Conservation (phyloP, 2,888 invertebrate genomes). For the Mesorhabditis spiculigera region DNA sequence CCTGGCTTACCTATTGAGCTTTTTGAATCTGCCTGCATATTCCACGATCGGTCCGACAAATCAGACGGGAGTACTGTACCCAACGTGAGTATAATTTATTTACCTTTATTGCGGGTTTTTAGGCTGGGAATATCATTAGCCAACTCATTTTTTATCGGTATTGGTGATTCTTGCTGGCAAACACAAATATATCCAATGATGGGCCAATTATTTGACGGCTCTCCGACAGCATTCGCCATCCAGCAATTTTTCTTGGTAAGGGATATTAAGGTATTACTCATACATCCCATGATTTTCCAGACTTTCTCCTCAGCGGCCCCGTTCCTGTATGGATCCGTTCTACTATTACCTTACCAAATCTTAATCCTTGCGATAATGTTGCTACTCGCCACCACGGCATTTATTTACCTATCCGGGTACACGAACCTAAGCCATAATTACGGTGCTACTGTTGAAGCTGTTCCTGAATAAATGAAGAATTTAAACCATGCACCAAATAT, state of each 20-base stretch:
- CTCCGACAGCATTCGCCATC: background rate
- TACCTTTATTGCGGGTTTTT: background rate
- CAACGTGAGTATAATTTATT: background rate
- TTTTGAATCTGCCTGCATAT: background rate
- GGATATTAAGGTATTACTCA: background rate
- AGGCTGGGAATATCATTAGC: background rate
- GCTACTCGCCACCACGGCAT: background rate
- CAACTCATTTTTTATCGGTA: background rate
- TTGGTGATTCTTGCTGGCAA: conserved; percentile 4
- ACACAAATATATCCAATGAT: background rate
- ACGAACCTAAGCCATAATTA: too few relatives aligned
- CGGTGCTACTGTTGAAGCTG: too few relatives aligned
- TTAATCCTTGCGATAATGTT: background rate
- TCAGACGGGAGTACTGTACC: background rate
- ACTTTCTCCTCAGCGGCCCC: background rate
- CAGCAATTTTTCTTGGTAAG: conserved; percentile 2
- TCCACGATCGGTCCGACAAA: background rate
- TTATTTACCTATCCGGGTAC: too few relatives aligned
- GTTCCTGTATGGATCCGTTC: background rate
- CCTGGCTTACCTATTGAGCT: background rate
- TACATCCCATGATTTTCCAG: background rate
- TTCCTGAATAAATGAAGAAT: too few relatives aligned
- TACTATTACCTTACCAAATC: background rate
- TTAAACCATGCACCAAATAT: too few relatives aligned
- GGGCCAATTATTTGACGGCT: background rate